Evolutionary conservation across 2,888 invertebrate species (phyloP).

Genomic region (Penaeus monodon): DNA sequence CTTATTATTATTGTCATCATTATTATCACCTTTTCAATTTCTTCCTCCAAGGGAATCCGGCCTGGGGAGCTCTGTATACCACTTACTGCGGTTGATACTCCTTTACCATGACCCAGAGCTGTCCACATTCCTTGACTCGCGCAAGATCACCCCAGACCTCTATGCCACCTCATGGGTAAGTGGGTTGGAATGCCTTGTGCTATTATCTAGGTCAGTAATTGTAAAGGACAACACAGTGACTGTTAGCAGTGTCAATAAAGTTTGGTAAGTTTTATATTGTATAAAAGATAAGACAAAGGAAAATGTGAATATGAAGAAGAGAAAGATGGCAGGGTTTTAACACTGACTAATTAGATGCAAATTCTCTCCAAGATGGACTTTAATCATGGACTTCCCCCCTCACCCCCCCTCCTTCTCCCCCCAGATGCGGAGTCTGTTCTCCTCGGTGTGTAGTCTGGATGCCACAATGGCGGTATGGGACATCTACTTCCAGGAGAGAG

Average conservation of each 20-base stretch:
- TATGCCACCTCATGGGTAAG: slow-evolving; percentile 87
- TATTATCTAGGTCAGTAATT: too few relatives aligned
- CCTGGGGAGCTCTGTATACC: slow-evolving; percentile 73
- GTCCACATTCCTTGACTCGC: slow-evolving; percentile 95
- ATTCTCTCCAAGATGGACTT: neutral
- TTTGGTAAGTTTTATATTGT: too few relatives aligned
- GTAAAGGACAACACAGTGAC: too few relatives aligned
- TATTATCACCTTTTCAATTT: too few relatives aligned
- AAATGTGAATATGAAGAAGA: too few relatives aligned
- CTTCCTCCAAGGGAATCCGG: slow-evolving; percentile 71
- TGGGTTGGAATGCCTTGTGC: neutral
- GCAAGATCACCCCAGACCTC: slow-evolving; percentile 90
- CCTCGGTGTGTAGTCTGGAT: slow-evolving; percentile 85
- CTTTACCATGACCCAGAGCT: slow-evolving; percentile 98
- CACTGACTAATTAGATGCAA: neutral
- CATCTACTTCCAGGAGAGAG: slow-evolving; percentile 93
- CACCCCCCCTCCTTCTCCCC: slow-evolving; percentile 26
- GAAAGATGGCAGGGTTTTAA: too few relatives aligned
- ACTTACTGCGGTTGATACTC: slow-evolving; percentile 81
- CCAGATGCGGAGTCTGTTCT: slow-evolving; percentile 87
- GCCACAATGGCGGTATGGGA: slow-evolving; percentile 96
- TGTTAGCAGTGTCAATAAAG: too few relatives aligned
- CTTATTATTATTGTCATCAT: too few relatives aligned
- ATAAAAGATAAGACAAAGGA: too few relatives aligned
- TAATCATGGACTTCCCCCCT: neutral